Base-by-base conservation (phyloP, 2,797 vertebrate species). In the Lacerta bilineata region DNA sequence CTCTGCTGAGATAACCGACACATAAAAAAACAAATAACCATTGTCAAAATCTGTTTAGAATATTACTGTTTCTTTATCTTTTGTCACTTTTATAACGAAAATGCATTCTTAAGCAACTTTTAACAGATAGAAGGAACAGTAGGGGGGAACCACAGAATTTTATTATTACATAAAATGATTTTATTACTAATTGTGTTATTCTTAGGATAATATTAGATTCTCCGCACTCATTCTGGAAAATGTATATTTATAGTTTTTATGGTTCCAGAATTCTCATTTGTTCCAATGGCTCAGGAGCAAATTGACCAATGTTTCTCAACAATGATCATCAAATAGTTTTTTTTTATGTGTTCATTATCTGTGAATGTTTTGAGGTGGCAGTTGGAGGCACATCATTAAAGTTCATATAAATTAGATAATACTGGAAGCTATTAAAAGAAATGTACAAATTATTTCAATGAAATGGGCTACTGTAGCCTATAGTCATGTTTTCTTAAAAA, bases 1-100 rank as follows among this genome's bases (percentile, higher is more conserved):
- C 91, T 94, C 86, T 2, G 20, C 91, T 91, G 83, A 94, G 74
- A 93, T 91, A 95, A 91, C 93, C 95, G 93, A 94, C 90, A 83
- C 84, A 92, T 77, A 89, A 83, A 87, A 80, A 93, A 93, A 89
- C 64, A 1, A 3, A 90, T 89, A 88, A 89, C 89, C 50, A 29
- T 91, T 92, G 93, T 80, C 81, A 93, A 66, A 78, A 88, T 59
- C 69, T 27, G 43, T 59, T 74, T 27, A 82, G 27, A 68, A 69
- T 41, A 43, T 39, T 3, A 69, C 39, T 55, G 75, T 41, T 85
- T 90, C 81, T 64, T 77, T 89, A 61, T 78, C 20, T 77, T 74
- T 0, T 69, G 11, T 66, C 72, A 3, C 1, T 87, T 85, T 86
- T 83, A 90, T 11, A 50, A 39, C 1, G 13, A 64, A 43, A 83